Conservation (phyloP, 2,113 vertebrate genomes). For the Lophura nycthemera region DNA sequence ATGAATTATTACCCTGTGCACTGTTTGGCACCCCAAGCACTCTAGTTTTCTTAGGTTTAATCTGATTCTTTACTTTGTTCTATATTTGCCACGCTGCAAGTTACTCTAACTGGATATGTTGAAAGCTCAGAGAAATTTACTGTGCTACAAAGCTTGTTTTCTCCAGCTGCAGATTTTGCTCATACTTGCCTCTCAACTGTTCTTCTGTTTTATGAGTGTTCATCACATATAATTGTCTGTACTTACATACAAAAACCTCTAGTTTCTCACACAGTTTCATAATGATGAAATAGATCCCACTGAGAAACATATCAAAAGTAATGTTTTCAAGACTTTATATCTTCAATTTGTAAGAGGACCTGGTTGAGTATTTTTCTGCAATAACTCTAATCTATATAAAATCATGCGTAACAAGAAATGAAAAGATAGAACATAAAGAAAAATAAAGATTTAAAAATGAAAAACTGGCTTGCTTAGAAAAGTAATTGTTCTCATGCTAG, state of each 20-base stretch:
- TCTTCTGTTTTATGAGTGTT: background rate
- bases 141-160: conserved; percentile 15
- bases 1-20: background rate
- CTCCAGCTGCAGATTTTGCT: background rate
- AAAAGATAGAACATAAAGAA: background rate
- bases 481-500: background rate
- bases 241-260: background rate
- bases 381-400: background rate
- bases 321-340: background rate
- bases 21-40: background rate
- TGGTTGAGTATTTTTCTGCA: background rate
- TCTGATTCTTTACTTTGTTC: background rate
- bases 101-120: background rate
- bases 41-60: conserved; percentile 20
- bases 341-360: background rate
- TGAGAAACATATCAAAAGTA: conserved; percentile 1
- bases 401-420: background rate
- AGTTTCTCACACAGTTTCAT: background rate
- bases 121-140: conserved; percentile 3
- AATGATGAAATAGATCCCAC: conserved; percentile 5
- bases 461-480: background rate
- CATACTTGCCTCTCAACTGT: background rate
- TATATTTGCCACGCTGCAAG: conserved; percentile 1
- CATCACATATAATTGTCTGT: background rate
- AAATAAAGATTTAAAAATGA: background rate